phyloP scores from a whole-genome alignment of 2,888 invertebrate species.

The Penaeus monodon region DNA sequence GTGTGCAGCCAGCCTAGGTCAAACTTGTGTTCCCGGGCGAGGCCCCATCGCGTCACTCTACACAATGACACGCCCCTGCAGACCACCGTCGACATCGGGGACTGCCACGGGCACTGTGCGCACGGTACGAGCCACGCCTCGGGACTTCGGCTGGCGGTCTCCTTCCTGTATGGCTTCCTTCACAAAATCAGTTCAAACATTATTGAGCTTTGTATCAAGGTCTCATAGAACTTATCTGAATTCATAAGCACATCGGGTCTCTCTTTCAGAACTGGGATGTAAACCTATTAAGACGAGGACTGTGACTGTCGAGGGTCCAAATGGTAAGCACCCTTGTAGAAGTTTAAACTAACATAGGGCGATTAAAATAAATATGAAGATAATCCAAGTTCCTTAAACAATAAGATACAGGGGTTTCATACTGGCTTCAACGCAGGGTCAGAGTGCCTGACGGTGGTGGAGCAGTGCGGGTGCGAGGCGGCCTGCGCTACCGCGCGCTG shows the following conservation, averaged over 20 bases:
- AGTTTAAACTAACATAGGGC: neutral
- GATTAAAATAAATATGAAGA: too few relatives aligned
- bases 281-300: conserved; percentile 70
- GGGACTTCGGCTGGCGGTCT: neutral
- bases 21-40: conserved; percentile 68
- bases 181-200: too few relatives aligned
- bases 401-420: too few relatives aligned
- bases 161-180: neutral
- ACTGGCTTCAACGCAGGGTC: conserved; percentile 56
- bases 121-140: conserved; percentile 26
- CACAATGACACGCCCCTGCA: conserved; percentile 71
- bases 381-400: too few relatives aligned
- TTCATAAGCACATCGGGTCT: too few relatives aligned
- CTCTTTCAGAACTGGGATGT: conserved; percentile 68
- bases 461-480: conserved; percentile 71
- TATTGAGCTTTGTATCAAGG: too few relatives aligned
- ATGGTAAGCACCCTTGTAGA: conserved; percentile 67
- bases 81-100: conserved; percentile 70
- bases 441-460: conserved; percentile 69
- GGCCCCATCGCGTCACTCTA: conserved; percentile 68
- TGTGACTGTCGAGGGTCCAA: conserved; percentile 70
- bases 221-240: too few relatives aligned
- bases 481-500: conserved; percentile 70
- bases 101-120: conserved; percentile 70
- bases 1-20: conserved; percentile 69